Base-by-base conservation (phyloP, 2,113 vertebrate species). In the Gallinago paraguaiae region DNA sequence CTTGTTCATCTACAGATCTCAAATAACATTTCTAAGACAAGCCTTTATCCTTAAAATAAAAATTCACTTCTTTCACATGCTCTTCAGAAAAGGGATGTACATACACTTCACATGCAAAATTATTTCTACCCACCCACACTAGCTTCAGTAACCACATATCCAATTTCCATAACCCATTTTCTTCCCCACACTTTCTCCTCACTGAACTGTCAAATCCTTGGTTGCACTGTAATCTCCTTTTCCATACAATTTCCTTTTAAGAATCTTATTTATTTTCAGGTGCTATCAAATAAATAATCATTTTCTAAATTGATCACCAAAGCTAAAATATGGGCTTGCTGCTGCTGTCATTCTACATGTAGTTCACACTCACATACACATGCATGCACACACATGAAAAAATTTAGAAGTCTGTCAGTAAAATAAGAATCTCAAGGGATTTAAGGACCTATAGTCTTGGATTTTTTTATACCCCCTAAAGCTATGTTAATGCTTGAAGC, bases 131-230 rank as follows among this genome's bases (percentile, higher is more conserved):
- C 94, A 94, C 95, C 96, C 93, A 96, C 93, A 88, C 87, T 80
- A 95, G 83, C 87, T 94, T 85, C 91, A 86, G 85, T 88, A 97
- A 95, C 95, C 91, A 95, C 90, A 95, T 94, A 95, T 77, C 63
- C 84, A 41, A 96, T 97, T 96, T 96, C 95, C 94, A 96, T 96
- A 97, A 96, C 87, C 90, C 78, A 82, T 95, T 91, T 96, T 95
- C 92, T 85, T 95, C 84, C 82, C 50, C 54, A 88, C 90, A 88
- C n/a, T 87, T 87, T 95, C 81, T 93, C 76, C 89, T 93, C 19
- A 0, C 77, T 88, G 82, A 91, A 95, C 87, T 94, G 87, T 93
- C 93, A 96, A 90, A 94, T 83, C 76, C 35, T 90, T 88, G 56
- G 1, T 71, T 92, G 69, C 69, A 46, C 53, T 86, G 28, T 71